A percentile compares a stretch with the other conserved stretches of the same genome.
phyloP scores from a whole-genome alignment of 1,140 invertebrate species.

The Tyrophagus putrescentiae region DNA sequence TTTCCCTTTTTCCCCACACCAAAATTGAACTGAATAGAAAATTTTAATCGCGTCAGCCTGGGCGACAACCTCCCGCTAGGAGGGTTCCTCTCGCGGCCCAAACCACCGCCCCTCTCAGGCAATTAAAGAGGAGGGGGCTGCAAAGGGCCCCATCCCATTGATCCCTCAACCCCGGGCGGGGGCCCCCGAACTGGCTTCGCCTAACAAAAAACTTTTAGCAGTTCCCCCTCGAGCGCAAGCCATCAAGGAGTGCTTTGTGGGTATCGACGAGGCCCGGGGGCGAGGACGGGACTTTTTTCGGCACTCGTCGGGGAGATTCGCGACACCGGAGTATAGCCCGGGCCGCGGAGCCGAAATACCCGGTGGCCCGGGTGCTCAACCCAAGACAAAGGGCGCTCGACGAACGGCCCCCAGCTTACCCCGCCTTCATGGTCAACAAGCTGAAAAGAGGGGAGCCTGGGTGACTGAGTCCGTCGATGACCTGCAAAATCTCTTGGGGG shows the following conservation, averaged over 20 bases:
- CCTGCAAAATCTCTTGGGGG: not conserved
- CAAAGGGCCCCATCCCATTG: constrained; percentile 36
- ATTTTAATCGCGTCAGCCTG: constrained; percentile 9
- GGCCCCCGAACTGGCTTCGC: constrained; percentile 40
- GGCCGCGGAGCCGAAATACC: constrained; percentile 30
- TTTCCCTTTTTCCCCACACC: too few relatives aligned
- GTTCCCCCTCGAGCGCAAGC: constrained; percentile 35
- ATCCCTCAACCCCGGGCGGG: constrained; percentile 34
- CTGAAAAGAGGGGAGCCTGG: constrained; percentile 28
- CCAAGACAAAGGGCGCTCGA: constrained; percentile 33
- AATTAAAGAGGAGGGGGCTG: constrained; percentile 39
- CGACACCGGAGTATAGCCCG: constrained; percentile 32
- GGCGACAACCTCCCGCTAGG: constrained; percentile 15
- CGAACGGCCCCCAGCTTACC: constrained; percentile 34
- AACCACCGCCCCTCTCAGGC: constrained; percentile 35
- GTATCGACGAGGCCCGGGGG: not conserved
- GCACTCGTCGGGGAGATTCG: constrained; percentile 39
- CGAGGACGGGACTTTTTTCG: constrained; percentile 32
- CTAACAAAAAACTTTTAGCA: constrained; percentile 37
- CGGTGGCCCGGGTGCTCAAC: constrained; percentile 36
- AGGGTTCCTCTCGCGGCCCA: not conserved
- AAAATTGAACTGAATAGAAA: not conserved
- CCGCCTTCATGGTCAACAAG: constrained; percentile 36
- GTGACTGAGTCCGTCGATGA: not conserved
- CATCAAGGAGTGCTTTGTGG: constrained; percentile 37